A percentile compares a stretch with the other conserved stretches of the same genome.
Evolutionary conservation across 2,888 invertebrate genomes (phyloP).

Genomic region (Pandemis cinnamomeana): DNA sequence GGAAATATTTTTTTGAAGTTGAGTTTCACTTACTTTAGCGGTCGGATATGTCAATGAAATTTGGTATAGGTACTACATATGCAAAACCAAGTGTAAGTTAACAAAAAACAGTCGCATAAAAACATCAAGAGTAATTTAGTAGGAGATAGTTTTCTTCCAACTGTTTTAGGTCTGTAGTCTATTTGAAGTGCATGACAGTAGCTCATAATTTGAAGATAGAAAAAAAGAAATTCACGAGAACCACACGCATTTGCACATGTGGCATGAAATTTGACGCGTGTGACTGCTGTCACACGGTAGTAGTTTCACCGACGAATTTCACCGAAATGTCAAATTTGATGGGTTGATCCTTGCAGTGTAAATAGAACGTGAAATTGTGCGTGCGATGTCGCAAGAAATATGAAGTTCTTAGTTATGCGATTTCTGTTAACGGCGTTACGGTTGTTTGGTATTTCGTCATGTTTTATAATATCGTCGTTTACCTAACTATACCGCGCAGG

Average conservation of each 20-base stretch:
- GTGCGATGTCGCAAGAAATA: slow-evolving; percentile 47
- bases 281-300: slow-evolving; percentile 66
- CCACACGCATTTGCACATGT: slow-evolving; percentile 71
- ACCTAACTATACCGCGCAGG: neutral
- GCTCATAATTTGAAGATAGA: slow-evolving; percentile 50
- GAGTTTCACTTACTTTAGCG: no score
- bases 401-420: slow-evolving; percentile 45
- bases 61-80: no score
- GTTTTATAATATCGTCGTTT: neutral
- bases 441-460: neutral
- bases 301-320: slow-evolving; percentile 64
- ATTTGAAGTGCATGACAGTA: slow-evolving; percentile 55
- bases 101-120: no score
- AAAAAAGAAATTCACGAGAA: slow-evolving; percentile 55
- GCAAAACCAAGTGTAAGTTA: no score
- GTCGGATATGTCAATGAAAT: no score
- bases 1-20: no score
- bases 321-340: slow-evolving; percentile 66
- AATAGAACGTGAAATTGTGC: slow-evolving; percentile 71
- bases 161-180: slow-evolving; percentile 22
- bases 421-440: slow-evolving; percentile 44
- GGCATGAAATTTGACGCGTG: slow-evolving; percentile 67
- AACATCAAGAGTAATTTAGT: no score
- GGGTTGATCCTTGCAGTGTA: slow-evolving; percentile 57
- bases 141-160: neutral